These are phyloP conservation scores for Cheilosia variabilis DNA, from an alignment of 2,888 invertebrate genomes.

Conservation along the genomic window DNA sequence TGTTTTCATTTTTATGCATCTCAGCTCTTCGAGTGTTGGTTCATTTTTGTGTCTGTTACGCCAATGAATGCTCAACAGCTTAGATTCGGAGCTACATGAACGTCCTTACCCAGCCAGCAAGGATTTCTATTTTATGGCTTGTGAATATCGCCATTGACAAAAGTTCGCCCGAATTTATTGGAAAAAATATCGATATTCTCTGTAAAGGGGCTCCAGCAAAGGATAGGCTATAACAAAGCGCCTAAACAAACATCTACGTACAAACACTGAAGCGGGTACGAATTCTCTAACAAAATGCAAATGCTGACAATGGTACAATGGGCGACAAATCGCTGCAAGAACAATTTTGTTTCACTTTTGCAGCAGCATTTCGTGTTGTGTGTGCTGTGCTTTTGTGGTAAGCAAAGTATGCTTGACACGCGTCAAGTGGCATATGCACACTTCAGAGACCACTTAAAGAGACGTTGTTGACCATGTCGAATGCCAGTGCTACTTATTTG, in stretches of 20 bases:
- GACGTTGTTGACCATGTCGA: constrained; percentile 54
- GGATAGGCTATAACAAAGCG: constrained; percentile 22
- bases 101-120: neutral
- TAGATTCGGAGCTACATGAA: neutral
- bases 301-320: neutral
- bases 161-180: constrained; percentile 11
- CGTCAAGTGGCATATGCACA: constrained; percentile 15
- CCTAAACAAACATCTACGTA: constrained; percentile 36
- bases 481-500: constrained; percentile 55
- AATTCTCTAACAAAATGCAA: neutral
- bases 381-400: constrained; percentile 31
- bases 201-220: neutral
- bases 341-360: constrained; percentile 29
- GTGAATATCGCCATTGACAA: constrained; percentile 2
- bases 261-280: constrained; percentile 14
- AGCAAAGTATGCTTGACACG: constrained; percentile 37
- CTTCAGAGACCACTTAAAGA: constrained; percentile 16
- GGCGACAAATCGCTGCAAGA: constrained; percentile 11
- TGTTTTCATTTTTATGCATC: neutral
- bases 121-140: constrained; percentile 3
- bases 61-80: neutral
- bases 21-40: neutral
- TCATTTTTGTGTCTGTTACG: neutral
- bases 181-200: neutral
- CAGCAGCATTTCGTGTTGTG: neutral